phyloP scores from a whole-genome alignment of 1,140 invertebrate species.

The Camponotus vicinus region DNA sequence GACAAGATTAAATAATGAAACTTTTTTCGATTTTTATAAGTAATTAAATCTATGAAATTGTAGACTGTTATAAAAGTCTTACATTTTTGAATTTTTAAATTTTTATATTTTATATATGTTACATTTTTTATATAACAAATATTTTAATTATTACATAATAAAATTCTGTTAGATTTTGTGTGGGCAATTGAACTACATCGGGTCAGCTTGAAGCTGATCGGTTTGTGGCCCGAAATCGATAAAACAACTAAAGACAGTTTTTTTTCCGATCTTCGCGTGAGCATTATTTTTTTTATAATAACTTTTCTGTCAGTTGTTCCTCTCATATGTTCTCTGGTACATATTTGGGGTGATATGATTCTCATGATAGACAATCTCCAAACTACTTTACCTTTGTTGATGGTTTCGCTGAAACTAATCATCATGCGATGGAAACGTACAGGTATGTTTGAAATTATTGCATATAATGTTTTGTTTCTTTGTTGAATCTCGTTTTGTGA shows the following conservation, averaged over 20 bases:
- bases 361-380: conserved; percentile 29
- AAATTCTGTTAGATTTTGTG: conserved; percentile 43
- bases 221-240: conserved; percentile 29
- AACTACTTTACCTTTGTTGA: conserved; percentile 15
- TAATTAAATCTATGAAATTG: background rate
- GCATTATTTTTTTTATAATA: background rate
- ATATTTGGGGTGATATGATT: conserved; percentile 21
- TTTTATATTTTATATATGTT: background rate
- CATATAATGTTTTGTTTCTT: background rate
- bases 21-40: background rate
- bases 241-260: background rate
- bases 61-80: background rate
- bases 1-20: background rate
- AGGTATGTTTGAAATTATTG: conserved; percentile 16
- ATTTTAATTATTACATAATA: background rate
- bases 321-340: conserved; percentile 21
- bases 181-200: conserved; percentile 58
- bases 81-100: background rate
- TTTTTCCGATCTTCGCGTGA: background rate
- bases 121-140: background rate
- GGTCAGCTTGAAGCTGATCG: background rate
- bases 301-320: conserved; percentile 28
- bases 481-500: background rate
- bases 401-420: conserved; percentile 18
- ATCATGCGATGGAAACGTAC: conserved; percentile 12